A percentile compares a stretch with the other conserved stretches of the same genome.
phyloP scores from a whole-genome alignment of 2,113 vertebrate species.

The Empidonax traillii region DNA sequence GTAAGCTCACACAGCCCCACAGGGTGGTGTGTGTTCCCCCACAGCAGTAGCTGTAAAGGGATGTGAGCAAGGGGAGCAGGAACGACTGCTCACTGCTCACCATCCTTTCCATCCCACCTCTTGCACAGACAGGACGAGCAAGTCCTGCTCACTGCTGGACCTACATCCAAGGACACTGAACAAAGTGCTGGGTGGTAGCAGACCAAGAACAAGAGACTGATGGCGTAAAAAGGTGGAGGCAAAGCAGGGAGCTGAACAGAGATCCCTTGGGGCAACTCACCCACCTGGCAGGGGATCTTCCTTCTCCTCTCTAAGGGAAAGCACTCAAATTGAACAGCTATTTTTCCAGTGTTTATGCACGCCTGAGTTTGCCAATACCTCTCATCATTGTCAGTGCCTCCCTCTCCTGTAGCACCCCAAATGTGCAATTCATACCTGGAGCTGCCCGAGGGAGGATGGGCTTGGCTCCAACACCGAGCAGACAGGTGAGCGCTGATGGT shows the following conservation, averaged over 20 bases:
- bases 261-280: not conserved
- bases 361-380: not conserved
- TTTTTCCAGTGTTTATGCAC: not conserved
- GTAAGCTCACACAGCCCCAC: not conserved
- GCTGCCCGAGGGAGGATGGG: not conserved
- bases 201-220: not conserved
- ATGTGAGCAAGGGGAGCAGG: not conserved
- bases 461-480: not conserved
- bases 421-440: not conserved
- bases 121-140: not conserved
- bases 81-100: fast-evolving
- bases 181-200: not conserved
- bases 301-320: not conserved
- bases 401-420: not conserved
- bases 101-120: not conserved
- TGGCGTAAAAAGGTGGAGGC: not conserved
- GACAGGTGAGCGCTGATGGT: conserved; percentile 26
- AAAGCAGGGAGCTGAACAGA: not conserved
- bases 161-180: not conserved
- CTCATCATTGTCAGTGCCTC: not conserved
- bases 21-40: not conserved
- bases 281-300: not conserved
- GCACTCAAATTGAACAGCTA: not conserved
- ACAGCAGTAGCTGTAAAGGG: fast-evolving
- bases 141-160: not conserved